phyloP scores from a whole-genome alignment of 2,888 invertebrate genomes.

The Strigamia maritima region DNA sequence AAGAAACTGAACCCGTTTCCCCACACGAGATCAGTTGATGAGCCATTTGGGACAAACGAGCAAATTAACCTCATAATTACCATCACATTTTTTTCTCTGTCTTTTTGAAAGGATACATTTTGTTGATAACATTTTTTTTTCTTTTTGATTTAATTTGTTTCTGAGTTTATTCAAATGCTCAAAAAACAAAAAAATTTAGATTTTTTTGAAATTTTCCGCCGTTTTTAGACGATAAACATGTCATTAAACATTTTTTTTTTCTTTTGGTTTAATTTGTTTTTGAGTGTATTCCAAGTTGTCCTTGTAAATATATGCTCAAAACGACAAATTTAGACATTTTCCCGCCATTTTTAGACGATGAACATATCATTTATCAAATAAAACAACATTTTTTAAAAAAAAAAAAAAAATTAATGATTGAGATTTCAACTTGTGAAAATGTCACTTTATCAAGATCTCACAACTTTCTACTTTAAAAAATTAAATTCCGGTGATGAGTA shows the following conservation, averaged over 20 bases:
- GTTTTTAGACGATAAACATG: too few species aligned
- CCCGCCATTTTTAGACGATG: too few species aligned
- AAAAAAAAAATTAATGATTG: too few species aligned
- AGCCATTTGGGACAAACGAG: constrained; percentile 30
- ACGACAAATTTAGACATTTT: too few species aligned
- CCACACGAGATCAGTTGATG: constrained; percentile 8
- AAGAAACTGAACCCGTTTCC: constrained; percentile 1
- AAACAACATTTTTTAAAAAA: too few species aligned
- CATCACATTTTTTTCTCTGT: background rate
- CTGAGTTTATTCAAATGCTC: background rate
- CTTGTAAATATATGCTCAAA: too few species aligned
- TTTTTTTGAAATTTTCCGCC: too few species aligned
- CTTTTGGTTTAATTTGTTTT: too few species aligned
- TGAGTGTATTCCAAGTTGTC: too few species aligned
- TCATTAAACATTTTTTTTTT: too few species aligned
- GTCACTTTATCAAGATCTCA: background rate
- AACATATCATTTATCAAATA: too few species aligned
- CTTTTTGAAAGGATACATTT: background rate
- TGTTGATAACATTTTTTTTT: background rate
- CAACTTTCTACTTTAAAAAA: background rate
- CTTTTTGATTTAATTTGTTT: background rate
- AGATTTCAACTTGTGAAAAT: background rate
- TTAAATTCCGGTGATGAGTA: background rate
- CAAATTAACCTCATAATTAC: constrained; percentile 30
- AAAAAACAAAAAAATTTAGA: too few species aligned